Base-by-base conservation (phyloP, 92 coral and sea anemone genomes). In the Epizoanthus scotinus region DNA sequence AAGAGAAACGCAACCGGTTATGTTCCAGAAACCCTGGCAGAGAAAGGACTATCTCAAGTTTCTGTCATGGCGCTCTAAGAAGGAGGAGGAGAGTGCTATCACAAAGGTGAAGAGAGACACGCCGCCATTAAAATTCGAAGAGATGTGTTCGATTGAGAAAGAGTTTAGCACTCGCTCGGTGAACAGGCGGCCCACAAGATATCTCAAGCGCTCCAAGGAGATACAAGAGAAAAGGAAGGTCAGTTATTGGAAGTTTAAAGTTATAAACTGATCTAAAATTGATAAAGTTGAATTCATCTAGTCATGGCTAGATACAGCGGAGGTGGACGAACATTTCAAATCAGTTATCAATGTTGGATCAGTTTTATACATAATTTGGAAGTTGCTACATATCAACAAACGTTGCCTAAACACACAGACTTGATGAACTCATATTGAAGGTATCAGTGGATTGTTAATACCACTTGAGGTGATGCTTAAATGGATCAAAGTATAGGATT, bases 91-190 rank as follows among this genome's bases (percentile, higher is more conserved):
- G 10, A 84, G 87, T 27, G 78, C 78, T 28, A 21, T 64, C 26
- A 66, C 72, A 17, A 86, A 65, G 60, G 67, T 86, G 40, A 70
- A 78, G 58, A 77, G 50, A 28, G 83, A 49, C 1, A 65, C 71
- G 69, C 84, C 84, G 79, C 87, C 91, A 4, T 67, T 92, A 13
- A 87, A 87, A 79, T 90, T 73, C 24, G 85, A 89, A 22, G 97
- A 92, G 91, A 92, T 92, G 97, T 92, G 97, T 53, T 86, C 89
- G 10, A 92, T 92, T 38, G 97, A 92, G 66, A 82, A 89, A 38
- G 91, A 89, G 65, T 90, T 84, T 79, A 90, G 78, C 60, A 71
- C 74, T 58, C 81, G 81, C 18, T 75, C 81, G 3, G 44, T 75
- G 59, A 75, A 20, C 81, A 75, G 81, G 59, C 24, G 68, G 19